Evolutionary conservation across 2,888 invertebrate species (phyloP).

Genomic region (Nephrotoma appendiculata): DNA sequence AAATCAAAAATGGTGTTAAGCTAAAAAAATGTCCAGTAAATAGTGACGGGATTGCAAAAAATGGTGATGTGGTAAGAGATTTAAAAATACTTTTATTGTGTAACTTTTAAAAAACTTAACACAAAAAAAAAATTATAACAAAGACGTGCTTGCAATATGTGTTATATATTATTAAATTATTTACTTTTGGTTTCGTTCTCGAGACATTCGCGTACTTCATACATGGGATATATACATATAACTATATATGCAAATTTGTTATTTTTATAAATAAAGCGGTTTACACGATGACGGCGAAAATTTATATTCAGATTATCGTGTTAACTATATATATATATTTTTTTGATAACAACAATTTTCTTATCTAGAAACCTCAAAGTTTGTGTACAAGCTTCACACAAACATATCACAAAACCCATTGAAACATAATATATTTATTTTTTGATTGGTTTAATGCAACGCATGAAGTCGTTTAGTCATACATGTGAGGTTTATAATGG

Average conservation of each 20-base stretch:
- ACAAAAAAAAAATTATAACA: background rate
- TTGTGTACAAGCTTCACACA: background rate
- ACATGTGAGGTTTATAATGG: background rate
- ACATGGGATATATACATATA: background rate
- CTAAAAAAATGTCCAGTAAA: background rate
- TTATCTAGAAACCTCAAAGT: background rate
- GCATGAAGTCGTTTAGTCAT: background rate
- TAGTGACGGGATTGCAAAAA: background rate
- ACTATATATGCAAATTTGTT: background rate
- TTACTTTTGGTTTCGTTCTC: background rate
- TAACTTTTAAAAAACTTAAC: background rate
- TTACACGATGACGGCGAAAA: background rate
- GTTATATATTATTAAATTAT: background rate
- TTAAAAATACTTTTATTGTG: background rate
- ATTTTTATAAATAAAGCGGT: background rate
- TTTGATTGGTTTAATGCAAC: background rate
- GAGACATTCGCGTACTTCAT: background rate
- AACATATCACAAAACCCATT: background rate
- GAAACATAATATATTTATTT: background rate
- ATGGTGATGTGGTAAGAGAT: background rate
- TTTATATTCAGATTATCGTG: background rate
- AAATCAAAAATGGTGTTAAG: slow-evolving; percentile 2
- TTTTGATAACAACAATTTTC: background rate
- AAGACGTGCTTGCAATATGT: background rate
- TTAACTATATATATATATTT: too few species aligned